Conservation (phyloP, 2,888 invertebrate species). For the Tupiocoris notatus region DNA sequence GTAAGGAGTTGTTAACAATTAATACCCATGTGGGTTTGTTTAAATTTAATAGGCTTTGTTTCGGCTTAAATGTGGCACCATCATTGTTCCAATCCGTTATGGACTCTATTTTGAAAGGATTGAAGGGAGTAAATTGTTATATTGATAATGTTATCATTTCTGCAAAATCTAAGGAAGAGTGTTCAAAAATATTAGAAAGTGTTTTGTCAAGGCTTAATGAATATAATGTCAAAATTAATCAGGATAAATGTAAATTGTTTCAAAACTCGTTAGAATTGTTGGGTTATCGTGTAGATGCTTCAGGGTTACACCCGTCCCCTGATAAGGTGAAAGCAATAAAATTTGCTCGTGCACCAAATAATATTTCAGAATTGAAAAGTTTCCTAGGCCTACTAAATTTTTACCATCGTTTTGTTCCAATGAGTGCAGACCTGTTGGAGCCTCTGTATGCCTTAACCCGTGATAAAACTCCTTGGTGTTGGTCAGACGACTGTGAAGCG, state of each 20-base stretch:
- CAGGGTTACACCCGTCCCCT: slow-evolving; percentile 5
- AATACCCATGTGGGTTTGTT: neutral
- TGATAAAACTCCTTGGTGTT: neutral
- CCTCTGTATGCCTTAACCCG: neutral
- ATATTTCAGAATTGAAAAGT: neutral
- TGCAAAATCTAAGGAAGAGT: neutral
- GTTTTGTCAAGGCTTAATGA: slow-evolving; percentile 4
- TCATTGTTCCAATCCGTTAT: slow-evolving; percentile 1
- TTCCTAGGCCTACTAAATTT: neutral
- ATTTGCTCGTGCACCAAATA: neutral
- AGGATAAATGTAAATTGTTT: neutral
- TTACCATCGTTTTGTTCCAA: slow-evolving; percentile 2
- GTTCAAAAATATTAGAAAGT: neutral
- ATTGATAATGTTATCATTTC: slow-evolving; percentile 3
- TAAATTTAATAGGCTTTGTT: neutral
- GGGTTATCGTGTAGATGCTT: neutral
- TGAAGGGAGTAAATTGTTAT: slow-evolving; percentile 5
- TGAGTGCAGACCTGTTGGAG: neutral
- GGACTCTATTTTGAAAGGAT: slow-evolving; percentile 6
- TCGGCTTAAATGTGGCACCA: neutral
- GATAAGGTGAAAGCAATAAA: slow-evolving; percentile 4
- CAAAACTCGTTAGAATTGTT: neutral
- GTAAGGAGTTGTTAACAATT: neutral
- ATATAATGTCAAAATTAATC: slow-evolving; percentile 15
- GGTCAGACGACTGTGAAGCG: neutral